Evolutionary conservation across 2,797 vertebrate species (phyloP), one percentile per base, ranked within the genome.

Genomic region (Chlorospingus flavigularis): DNA sequence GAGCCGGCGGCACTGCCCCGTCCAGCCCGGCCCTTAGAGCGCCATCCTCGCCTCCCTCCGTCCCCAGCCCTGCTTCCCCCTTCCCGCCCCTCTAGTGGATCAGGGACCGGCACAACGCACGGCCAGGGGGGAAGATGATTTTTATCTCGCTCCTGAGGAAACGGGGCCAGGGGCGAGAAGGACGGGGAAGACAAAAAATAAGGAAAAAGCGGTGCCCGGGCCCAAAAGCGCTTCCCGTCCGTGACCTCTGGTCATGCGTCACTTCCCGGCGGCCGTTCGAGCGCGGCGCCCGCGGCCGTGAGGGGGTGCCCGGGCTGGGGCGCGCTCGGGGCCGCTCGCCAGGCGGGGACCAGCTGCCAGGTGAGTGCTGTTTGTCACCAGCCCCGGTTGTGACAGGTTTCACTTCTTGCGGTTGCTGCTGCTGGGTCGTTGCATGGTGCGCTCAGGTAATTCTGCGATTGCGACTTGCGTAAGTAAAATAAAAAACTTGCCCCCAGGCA

Each of bases 191-290:
- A 9, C 37, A n/a, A 75, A 58, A 73, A 53, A 58, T 4, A 30
- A 30, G 16, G 57, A 1, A 63, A 57, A 83, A 89, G 57, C 63
- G 10, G 37, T 57, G 13, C n/a, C 24, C 14, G 17, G 37, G 57
- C 71, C 43, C 65, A 25, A 43, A 70, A 76, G 43, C 57, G 57
- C 86, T 82, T 89, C 71, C 86, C 71, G 78, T 62, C 86, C 50
- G 78, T 76, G 86, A 63, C 78, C 78, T 20, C 9, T 18, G 35
- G 31, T 3, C 37, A 7, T 82, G 86, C 86, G 86, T 89, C 86
- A 89, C 78, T 89, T 89, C 86, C 86, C 86, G 78, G 86, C 86
- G 86, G 78, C 14, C 20, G 25, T 89, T 89, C 57, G 86, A 89
- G 86, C 71, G 63, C 57, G 55, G 33, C 74, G 61, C 60, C 84